Evolutionary conservation across 2,113 vertebrate genomes (phyloP), one percentile per base, ranked within the genome.

Genomic region (Panthera tigris): DNA sequence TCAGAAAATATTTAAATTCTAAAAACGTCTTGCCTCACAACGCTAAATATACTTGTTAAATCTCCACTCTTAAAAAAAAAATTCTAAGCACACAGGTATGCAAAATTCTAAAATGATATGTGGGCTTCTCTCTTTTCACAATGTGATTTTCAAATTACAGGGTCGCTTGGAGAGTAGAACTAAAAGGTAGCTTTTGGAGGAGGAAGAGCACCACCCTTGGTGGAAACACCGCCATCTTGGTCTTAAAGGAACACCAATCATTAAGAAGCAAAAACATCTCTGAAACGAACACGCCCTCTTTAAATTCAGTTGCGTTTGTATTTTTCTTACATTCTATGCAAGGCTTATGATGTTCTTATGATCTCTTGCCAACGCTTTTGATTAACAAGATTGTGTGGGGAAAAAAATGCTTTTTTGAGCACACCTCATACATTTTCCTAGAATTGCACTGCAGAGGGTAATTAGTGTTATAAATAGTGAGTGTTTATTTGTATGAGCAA

Each of bases 21-120:
- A 89, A 96, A 97, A 92, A 50, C 2, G 33, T 69, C 33, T 89
- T 93, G 8, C 19, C 12, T 91, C 45, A 78, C 33, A 76, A 91
- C 90, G 73, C 92, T 91, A 89, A 95, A 76, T 81, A 91, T 95
- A 83, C 48, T 87, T 96, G 95, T 91, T 45, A 81, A 91, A 84
- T 73, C 66, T 80, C 61, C 31, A 29, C 36, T 80, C 15, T 57
- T 63, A 3, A 81, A 88, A 89, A 89, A 45, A 89, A 71, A 84
- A 61, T 69, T 91, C 82, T 81, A 95, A 95, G 57, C 41, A 76
- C 18, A 83, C 21, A 96, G 65, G 41, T 89, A 65, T 41, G 13
- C 65, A 94, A 55, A 68, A 94, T 41, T 95, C 87, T 52, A 71
- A 94, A 90, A 69, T 88, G 33, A 57, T 65, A 16, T 14, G n/a